These are phyloP conservation scores for Tympanoctomys barrerae DNA, from an alignment of 2,797 vertebrate genomes.

Conservation along the genomic window DNA sequence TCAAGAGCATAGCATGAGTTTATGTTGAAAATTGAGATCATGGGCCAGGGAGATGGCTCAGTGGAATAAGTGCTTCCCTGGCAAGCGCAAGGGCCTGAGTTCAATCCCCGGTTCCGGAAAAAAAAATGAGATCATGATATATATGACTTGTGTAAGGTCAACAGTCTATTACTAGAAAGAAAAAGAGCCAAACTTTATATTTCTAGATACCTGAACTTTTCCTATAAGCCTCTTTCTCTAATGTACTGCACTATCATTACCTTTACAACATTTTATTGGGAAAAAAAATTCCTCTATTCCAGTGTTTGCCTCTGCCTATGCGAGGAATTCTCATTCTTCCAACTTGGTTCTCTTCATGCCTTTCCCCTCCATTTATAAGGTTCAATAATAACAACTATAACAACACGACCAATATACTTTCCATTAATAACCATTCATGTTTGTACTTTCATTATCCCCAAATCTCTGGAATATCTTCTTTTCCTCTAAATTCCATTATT, in stretches of 20 bases:
- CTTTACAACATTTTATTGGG: neutral
- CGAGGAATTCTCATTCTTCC: neutral
- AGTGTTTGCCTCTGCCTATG: neutral
- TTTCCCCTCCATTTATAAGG: neutral
- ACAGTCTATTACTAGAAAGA: neutral
- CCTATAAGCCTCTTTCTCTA: neutral
- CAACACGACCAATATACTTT: neutral
- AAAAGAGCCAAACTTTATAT: neutral
- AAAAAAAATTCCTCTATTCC: neutral
- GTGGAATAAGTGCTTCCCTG: no score
- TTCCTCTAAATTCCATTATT: neutral
- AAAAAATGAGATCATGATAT: neutral
- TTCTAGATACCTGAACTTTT: neutral
- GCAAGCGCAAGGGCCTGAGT: no score
- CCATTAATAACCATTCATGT: neutral
- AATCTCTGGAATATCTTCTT: neutral
- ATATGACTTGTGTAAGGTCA: neutral
- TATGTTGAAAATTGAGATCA: conserved; percentile 23
- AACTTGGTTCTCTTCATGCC: neutral
- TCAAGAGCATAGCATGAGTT: neutral
- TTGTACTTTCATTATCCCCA: neutral
- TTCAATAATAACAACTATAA: neutral
- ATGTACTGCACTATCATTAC: neutral
- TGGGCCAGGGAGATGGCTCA: no score
- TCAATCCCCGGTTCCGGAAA: no score